Evolutionary conservation across 2,797 vertebrate species (phyloP), one percentile per base, ranked within the genome.

Genomic region (Hybognathus amarus): DNA sequence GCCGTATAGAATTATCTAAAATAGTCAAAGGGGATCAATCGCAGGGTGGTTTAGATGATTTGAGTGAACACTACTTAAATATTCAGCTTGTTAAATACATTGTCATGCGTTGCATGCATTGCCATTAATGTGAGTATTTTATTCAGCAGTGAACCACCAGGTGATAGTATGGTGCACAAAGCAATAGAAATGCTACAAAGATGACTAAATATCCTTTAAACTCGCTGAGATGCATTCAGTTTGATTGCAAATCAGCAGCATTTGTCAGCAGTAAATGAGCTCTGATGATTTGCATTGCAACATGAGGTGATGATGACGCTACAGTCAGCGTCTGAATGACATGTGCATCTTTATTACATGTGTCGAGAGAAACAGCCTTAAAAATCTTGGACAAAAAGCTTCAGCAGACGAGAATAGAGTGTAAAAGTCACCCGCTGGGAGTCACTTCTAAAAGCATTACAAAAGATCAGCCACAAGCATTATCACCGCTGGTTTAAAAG

Each of bases 311-410:
- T 71, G 40, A 3, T 47, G 13, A 50, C 47, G 15, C 22, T 6
- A 27, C 10, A 24, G 52, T 40, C 22, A 1, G 64, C 5, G 61
- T 15, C 45, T 80, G 50, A 80, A 42, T 24, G 27, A 38, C 78
- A 79, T 67, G 66, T 45, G 36, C 79, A n/a, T 80, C 67, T 17
- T 80, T 45, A 80, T 59, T 80, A 30, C 59, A 24, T 33, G 52
- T 59, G 67, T 59, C 38, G 1, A 47, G 75, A 42, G 40, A 18
- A 77, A 45, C 33, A 59, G 52, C 22, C 6, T 50, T 42, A 33
- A 33, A 50, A 17, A 63, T 20, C 78, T 59, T 11, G 38, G 67
- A 59, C n/a, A 30, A 42, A 59, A 15, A 42, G 50, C 66, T 56
- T 70, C 36, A 15, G 66, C 66, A 33, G 18, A 61, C 52, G n/a